Evolutionary conservation across 2,888 invertebrate genomes (phyloP).

Genomic region (Stenodera caucasica): DNA sequence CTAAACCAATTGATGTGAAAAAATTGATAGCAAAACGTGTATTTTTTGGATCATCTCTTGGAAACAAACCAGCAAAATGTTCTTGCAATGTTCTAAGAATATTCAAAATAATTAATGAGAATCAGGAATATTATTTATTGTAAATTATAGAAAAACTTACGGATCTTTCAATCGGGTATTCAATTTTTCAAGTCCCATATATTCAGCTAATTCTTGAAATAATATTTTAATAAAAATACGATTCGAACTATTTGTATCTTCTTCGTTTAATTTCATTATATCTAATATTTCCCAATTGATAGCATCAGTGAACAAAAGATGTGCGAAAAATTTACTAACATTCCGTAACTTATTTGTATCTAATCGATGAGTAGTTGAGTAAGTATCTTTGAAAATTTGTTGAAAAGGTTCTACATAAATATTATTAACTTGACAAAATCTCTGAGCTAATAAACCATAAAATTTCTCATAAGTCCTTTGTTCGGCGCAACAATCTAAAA

Average conservation of each 20-base stretch:
- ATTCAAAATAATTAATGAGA: slow-evolving; percentile 3
- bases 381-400: slow-evolving; percentile 93
- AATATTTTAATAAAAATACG: slow-evolving; percentile 97
- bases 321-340: slow-evolving; percentile 96
- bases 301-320: slow-evolving; percentile 93
- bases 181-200: slow-evolving; percentile 91
- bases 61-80: slow-evolving; percentile 90
- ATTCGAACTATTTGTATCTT: slow-evolving; percentile 96
- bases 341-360: slow-evolving; percentile 95
- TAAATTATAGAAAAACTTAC: slow-evolving; percentile 60
- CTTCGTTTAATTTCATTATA: slow-evolving; percentile 90
- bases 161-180: slow-evolving; percentile 89
- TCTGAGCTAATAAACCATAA: slow-evolving; percentile 90
- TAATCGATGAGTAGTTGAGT: slow-evolving; percentile 90
- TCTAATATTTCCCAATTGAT: slow-evolving; percentile 94
- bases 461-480: slow-evolving; percentile 98
- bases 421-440: slow-evolving; percentile 91
- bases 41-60: slow-evolving; percentile 93
- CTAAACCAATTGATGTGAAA: slow-evolving; percentile 95
- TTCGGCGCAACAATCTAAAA: slow-evolving; percentile 95
- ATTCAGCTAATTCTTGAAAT: slow-evolving; percentile 95
- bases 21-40: slow-evolving; percentile 98
- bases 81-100: slow-evolving; percentile 76
- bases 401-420: slow-evolving; percentile 93
- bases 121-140: too few species aligned